Base-by-base conservation (phyloP, 2,888 invertebrate genomes). In the Caenorhabditis zanzibari region DNA sequence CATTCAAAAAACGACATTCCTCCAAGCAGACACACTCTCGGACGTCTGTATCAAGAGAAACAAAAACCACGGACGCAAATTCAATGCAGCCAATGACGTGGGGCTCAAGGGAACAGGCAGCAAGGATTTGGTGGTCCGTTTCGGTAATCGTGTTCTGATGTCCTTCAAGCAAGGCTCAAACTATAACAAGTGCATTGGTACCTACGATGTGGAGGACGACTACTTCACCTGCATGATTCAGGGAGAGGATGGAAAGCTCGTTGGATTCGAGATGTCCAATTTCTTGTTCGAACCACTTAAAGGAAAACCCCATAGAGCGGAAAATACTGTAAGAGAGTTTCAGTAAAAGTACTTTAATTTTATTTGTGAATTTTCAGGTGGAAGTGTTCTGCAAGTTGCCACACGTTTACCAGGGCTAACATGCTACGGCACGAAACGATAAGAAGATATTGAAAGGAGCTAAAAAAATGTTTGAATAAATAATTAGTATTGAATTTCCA, bases 131-230 rank as follows among this genome's bases (percentile, higher is more conserved):
- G 32, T 68, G 32, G 47, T 77, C 5, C 68, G 77, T 1, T 77
- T 54, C 26, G 77, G 77, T 7, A 16, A 14, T 5, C 77, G 77
- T 5, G 54, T 63, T 16, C 56, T 77, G 28, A 77, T 77, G 77
- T 28, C 68, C 16, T 77, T 52, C 47, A 77, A 77, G 28, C 4
- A 12, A 3, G 77, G 61, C 6, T 14, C 47, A 7, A 63, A 61
- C 41, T 54, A 16, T 24, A 38, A 72, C 10, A 81, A 81, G 28
- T 81, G 80, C 61, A 81, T 81, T 61, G 80, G 80, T 28, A 81
- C 80, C 0, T 81, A 81, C 28, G 80, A 81, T 24, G 22, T 14
- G 4, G 72, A 72, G 1, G 73, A 81, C 22, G 80, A 81, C 58
- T 52, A 52, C 44, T 73, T 81, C 63, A 69, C 73, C 1, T 81